These are phyloP conservation scores for Patiria miniata DNA, from an alignment of 35 echinoderm and acorn worm species.

Conservation along the genomic window DNA sequence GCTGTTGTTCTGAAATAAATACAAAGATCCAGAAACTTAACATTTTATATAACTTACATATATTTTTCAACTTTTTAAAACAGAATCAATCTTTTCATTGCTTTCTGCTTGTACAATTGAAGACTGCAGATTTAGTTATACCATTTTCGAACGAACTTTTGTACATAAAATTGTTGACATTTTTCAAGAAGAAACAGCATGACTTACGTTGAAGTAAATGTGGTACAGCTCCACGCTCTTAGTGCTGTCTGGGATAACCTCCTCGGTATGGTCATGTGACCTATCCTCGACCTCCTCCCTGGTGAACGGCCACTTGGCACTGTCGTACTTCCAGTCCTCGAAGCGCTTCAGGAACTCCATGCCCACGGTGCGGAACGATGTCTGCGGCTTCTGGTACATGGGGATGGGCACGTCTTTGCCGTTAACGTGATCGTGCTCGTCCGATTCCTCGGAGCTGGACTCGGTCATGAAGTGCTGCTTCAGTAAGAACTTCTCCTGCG, in stretches of 20 bases:
- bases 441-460: not conserved
- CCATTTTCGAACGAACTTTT: too few species aligned
- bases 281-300: not conserved
- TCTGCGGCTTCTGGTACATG: not conserved
- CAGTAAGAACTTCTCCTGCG: not conserved
- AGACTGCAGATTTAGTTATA: too few species aligned
- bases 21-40: too few species aligned
- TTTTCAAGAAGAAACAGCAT: too few species aligned
- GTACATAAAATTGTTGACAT: too few species aligned
- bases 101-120: too few species aligned
- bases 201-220: conserved; percentile 14
- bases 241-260: not conserved
- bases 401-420: not conserved
- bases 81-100: too few species aligned
- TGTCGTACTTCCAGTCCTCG: conserved; percentile 2
- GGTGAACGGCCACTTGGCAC: not conserved
- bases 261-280: not conserved
- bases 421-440: not conserved
- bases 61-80: too few species aligned
- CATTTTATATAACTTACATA: too few species aligned
- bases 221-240: not conserved
- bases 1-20: too few species aligned
- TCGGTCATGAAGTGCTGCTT: not conserved
- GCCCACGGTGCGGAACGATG: not conserved
- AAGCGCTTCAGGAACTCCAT: not conserved